These are phyloP conservation scores for Cantharis flavilabris DNA, from an alignment of 2,888 invertebrate species.

Conservation along the genomic window DNA sequence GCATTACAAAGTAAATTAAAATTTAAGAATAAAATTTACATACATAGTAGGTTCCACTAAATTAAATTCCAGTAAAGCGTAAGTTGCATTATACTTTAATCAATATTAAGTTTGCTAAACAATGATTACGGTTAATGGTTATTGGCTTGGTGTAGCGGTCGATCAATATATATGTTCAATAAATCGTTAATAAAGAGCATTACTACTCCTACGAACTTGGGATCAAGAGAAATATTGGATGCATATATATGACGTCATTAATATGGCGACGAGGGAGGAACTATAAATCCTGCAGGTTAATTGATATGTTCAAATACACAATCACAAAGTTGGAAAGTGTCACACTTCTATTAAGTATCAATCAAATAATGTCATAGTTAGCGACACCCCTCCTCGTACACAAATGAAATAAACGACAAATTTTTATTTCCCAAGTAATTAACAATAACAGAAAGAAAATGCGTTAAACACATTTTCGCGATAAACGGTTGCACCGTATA, in stretches of 20 bases:
- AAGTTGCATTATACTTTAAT: slow-evolving; percentile 45
- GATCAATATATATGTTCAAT: slow-evolving; percentile 40
- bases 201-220: slow-evolving; percentile 33
- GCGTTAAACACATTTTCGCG: not conserved
- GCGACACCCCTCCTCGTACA: not conserved
- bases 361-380: slow-evolving; percentile 15
- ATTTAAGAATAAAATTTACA: slow-evolving; percentile 50
- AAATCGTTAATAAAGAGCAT: slow-evolving; percentile 40
- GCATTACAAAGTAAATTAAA: slow-evolving; percentile 43
- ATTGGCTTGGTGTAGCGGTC: slow-evolving; percentile 40
- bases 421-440: slow-evolving; percentile 9
- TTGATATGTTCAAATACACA: slow-evolving; percentile 23
- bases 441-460: not conserved
- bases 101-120: slow-evolving; percentile 47
- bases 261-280: slow-evolving; percentile 29
- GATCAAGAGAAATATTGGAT: slow-evolving; percentile 24
- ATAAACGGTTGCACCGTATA: not conserved
- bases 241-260: slow-evolving; percentile 16
- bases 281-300: slow-evolving; percentile 26
- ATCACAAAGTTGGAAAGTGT: slow-evolving; percentile 24
- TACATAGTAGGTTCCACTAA: slow-evolving; percentile 46
- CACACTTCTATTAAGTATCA: slow-evolving; percentile 23
- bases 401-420: slow-evolving; percentile 7
- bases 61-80: slow-evolving; percentile 44
- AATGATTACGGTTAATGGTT: slow-evolving; percentile 46